phyloP scores from a whole-genome alignment of 1,140 invertebrate species.

The Battus philenor region DNA sequence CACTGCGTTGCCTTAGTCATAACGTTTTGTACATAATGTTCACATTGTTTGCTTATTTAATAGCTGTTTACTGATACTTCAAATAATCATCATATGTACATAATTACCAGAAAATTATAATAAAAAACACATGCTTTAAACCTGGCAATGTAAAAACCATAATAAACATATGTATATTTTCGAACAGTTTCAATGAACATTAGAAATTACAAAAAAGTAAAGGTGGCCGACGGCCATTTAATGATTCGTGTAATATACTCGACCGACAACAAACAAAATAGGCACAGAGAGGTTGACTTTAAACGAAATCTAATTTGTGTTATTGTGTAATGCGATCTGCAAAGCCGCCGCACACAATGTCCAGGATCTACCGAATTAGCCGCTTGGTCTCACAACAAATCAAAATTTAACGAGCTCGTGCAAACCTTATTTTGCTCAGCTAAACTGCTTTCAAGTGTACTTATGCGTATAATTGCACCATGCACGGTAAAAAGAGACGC shows the following conservation, averaged over 20 bases:
- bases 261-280: slow-evolving; percentile 54
- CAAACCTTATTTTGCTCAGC: slow-evolving; percentile 42
- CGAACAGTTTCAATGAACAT: too few species aligned
- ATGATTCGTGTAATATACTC: slow-evolving; percentile 57
- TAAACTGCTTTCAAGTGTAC: slow-evolving; percentile 40
- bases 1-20: neutral
- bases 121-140: too few species aligned
- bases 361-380: slow-evolving; percentile 52
- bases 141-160: too few species aligned
- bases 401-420: slow-evolving; percentile 66
- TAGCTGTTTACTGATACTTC: slow-evolving; percentile 11
- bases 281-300: slow-evolving; percentile 69
- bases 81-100: slow-evolving; percentile 9
- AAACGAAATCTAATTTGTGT: slow-evolving; percentile 73
- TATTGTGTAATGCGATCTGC: slow-evolving; percentile 68
- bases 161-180: too few species aligned
- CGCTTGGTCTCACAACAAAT: slow-evolving; percentile 73
- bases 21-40: slow-evolving; percentile 12
- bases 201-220: slow-evolving; percentile 39
- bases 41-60: slow-evolving; percentile 7
- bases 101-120: too few species aligned
- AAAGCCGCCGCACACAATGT: slow-evolving; percentile 23
- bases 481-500: slow-evolving; percentile 34
- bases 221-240: slow-evolving; percentile 55
- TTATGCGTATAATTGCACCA: slow-evolving; percentile 59